Percentiles rank a stretch among this genome's conserved stretches.
Conservation (phyloP, 2,888 invertebrate genomes). For the Dasysyrphus albostriatus region DNA sequence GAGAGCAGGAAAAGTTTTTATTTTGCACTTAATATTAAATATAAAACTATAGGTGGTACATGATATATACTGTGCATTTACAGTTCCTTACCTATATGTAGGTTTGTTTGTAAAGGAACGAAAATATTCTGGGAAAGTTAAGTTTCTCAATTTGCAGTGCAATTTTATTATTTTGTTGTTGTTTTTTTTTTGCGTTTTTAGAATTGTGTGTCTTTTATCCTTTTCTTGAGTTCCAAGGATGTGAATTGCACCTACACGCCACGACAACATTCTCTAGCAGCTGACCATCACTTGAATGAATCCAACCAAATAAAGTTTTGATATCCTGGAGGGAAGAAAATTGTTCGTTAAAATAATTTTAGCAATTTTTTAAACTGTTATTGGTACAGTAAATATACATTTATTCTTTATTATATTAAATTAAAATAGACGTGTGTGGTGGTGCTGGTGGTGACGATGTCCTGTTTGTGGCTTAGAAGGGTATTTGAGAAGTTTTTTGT, state of each 20-base stretch:
- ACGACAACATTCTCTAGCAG: conserved; percentile 7
- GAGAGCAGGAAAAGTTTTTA: conserved; percentile 23
- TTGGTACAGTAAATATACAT: no score
- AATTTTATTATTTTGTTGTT: neutral
- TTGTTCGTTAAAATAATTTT: conserved; percentile 29
- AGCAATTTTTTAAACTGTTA: conserved; percentile 13
- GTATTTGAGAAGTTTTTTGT: no score
- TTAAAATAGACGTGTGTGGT: no score
- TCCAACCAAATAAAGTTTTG: conserved; percentile 22
- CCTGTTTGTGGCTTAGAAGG: no score
- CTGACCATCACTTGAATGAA: conserved; percentile 8
- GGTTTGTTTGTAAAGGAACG: neutral
- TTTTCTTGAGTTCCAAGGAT: conserved; percentile 27
- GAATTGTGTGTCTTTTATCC: neutral
- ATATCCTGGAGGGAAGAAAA: neutral
- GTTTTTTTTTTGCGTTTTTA: no score
- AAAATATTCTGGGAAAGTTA: conserved; percentile 40
- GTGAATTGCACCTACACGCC: neutral
- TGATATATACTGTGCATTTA: no score
- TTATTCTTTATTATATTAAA: no score
- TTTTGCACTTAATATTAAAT: conserved; percentile 40
- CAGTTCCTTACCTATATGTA: neutral
- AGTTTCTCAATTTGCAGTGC: conserved; percentile 56
- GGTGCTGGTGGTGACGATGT: no score
- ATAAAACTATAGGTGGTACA: neutral